Base-by-base conservation (phyloP, 2,888 invertebrate genomes). In the Alloplasta piceator region DNA sequence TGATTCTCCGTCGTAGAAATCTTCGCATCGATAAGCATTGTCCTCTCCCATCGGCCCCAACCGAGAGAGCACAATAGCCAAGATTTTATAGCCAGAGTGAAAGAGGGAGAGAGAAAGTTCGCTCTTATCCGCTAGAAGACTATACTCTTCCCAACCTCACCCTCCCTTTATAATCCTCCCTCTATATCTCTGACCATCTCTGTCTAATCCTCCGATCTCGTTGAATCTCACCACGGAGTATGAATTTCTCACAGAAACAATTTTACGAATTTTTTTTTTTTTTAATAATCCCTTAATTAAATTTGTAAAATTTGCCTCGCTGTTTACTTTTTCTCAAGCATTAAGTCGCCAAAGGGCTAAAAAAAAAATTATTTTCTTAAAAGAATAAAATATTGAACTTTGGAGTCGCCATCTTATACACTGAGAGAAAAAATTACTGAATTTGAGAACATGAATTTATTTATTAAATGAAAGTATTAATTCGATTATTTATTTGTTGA, bases 11-110 rank as follows among this genome's bases (percentile, higher is more conserved):
- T 78, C 82, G 84, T 76, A 83, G 83, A 85, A 86, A 87, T 87
- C 86, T 83, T 84, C 80, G 70, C 77, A 84, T 86, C 85, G 87
- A 87, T 87, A 86, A 86, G 84, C 86, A 84, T 86, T 86, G 85
- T 85, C 80, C 81, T 70, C 77, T 66, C 48, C 66, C 63, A 78
- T 74, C 67, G 52, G 41, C 52, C 68, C 39, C 73, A 50, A 60
- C 64, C 64, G 61, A 56, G 72, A 73, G 77, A 60, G 70, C 80
- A 86, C 86, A 86, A 87, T 86, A 84, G 86, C 78, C 85, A 85
- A 86, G 86, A 87, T 86, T 87, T 86, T 87, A 82, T 83, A 82
- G 80, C 81, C 64, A 64, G 68, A 58, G 75, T 58, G 66, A 26
- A 26, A 55, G 43, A 46, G 39, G 9, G 60, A 38, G 39, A 43